Percentiles rank a stretch among this genome's conserved stretches.
Evolutionary conservation across 2,797 vertebrate genomes (phyloP).

Genomic region (Acanthurus lineatus): DNA sequence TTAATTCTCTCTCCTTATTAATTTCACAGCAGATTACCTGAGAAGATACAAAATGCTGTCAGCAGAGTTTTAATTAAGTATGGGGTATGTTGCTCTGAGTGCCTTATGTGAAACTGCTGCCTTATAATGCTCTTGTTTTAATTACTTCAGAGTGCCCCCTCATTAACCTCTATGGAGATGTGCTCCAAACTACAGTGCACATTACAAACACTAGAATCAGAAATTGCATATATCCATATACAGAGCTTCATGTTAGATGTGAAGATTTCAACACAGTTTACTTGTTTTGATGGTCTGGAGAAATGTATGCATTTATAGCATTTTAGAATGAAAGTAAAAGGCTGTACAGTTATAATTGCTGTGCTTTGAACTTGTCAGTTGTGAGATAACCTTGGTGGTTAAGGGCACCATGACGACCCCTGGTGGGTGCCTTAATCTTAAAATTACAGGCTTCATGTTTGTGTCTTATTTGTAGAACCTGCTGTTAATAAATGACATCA

Average conservation of each 20-base stretch:
- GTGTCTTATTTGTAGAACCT: slow-evolving; percentile 24
- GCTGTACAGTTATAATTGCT: slow-evolving; percentile 1
- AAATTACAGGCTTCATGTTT: slow-evolving; percentile 28
- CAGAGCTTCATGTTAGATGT: slow-evolving; percentile 23
- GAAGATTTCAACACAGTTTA: slow-evolving; percentile 8
- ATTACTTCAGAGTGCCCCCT: slow-evolving; percentile 85
- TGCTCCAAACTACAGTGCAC: slow-evolving; percentile 78
- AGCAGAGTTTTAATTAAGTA: slow-evolving; percentile 88
- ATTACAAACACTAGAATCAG: slow-evolving; percentile 74
- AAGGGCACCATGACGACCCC: slow-evolving; percentile 77
- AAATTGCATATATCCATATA: slow-evolving; percentile 62
- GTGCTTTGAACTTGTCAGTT: slow-evolving; percentile 52
- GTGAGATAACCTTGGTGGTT: slow-evolving; percentile 61
- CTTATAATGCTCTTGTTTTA: slow-evolving; percentile 86
- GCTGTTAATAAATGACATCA: slow-evolving; percentile 10
- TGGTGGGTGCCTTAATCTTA: slow-evolving; percentile 69
- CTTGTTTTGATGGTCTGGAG: neutral
- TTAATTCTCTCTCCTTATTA: slow-evolving; percentile 86
- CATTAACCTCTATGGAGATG: slow-evolving; percentile 83
- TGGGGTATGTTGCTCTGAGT: slow-evolving; percentile 83
- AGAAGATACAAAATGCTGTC: slow-evolving; percentile 86
- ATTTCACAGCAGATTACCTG: slow-evolving; percentile 89
- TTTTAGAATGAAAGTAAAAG: slow-evolving; percentile 39
- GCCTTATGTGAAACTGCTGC: slow-evolving; percentile 83
- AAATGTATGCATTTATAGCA: neutral